phyloP scores from a whole-genome alignment of 1,140 invertebrate genomes.

The Phthorimaea operculella region DNA sequence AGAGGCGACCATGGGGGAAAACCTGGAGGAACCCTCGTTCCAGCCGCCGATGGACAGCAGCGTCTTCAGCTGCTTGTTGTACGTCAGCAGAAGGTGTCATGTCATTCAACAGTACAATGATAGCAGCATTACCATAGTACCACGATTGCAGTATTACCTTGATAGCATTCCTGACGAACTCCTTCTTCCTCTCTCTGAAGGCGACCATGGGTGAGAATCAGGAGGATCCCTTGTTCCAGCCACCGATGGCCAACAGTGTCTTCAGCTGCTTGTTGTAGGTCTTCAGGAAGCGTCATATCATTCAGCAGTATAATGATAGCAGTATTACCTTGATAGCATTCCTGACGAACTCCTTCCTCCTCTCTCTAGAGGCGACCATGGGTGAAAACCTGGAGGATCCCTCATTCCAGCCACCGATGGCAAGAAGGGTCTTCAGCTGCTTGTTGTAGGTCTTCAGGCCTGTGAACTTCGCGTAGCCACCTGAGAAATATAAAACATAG shows the following conservation, averaged over 20 bases:
- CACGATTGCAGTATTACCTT: too few species aligned
- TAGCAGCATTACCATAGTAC: too few species aligned
- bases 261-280: conserved; percentile 94
- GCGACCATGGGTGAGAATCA: conserved; percentile 90
- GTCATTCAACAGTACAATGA: too few species aligned
- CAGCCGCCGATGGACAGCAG: conserved; percentile 95
- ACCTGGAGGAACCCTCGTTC: conserved; percentile 91
- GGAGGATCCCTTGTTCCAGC: conserved; percentile 95
- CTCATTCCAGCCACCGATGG: conserved; percentile 97
- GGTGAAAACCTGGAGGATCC: conserved; percentile 89
- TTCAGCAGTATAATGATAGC: too few species aligned
- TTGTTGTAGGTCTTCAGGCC: conserved; percentile 95
- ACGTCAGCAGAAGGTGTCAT: too few species aligned
- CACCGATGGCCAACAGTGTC: conserved; percentile 92
- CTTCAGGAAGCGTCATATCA: too few species aligned
- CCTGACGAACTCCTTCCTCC: conserved; percentile 84
- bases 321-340: conserved; percentile 79
- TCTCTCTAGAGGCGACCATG: conserved; percentile 81
- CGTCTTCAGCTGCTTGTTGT: conserved; percentile 95
- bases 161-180: conserved; percentile 88
- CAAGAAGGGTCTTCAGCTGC: conserved; percentile 89
- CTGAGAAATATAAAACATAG: too few species aligned
- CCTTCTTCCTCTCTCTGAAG: conserved; percentile 76
- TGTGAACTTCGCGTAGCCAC: conserved; percentile 95
- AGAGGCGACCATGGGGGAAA: conserved; percentile 88